These are phyloP conservation scores for Clarias macrocephalus DNA, from an alignment of 2,113 vertebrate genomes.

Conservation along the genomic window DNA sequence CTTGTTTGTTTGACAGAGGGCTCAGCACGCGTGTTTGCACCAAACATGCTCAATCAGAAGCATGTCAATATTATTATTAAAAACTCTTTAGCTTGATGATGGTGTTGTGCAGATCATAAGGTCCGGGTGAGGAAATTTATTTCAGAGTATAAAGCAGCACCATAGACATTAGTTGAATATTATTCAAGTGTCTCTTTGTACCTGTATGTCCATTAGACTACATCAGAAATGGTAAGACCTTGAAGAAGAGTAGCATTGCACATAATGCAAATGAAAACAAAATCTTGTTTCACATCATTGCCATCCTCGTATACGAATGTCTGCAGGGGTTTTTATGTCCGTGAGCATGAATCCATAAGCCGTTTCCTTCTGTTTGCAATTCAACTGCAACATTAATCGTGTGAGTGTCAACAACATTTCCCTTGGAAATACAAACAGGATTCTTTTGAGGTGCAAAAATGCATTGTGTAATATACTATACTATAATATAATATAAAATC, in stretches of 20 bases:
- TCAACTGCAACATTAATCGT: slow-evolving; percentile 81
- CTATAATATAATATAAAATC: slow-evolving; percentile 52
- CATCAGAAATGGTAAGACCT: slow-evolving; percentile 65
- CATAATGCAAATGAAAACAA: slow-evolving; percentile 49
- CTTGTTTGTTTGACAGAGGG: slow-evolving; percentile 16
- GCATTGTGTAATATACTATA: slow-evolving; percentile 69
- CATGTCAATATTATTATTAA: slow-evolving; percentile 66
- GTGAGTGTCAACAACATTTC: slow-evolving; percentile 82
- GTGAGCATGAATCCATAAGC: slow-evolving; percentile 28
- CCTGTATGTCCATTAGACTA: slow-evolving; percentile 71
- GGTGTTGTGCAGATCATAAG: slow-evolving; percentile 66
- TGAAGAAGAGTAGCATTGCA: slow-evolving; percentile 55
- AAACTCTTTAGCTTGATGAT: slow-evolving; percentile 72
- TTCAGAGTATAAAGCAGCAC: slow-evolving; percentile 82
- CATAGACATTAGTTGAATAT: slow-evolving; percentile 77
- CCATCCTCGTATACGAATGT: slow-evolving; percentile 10
- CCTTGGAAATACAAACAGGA: slow-evolving; percentile 81
- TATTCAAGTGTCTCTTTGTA: slow-evolving; percentile 78
- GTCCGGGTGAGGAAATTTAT: slow-evolving; percentile 71
- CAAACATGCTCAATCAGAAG: slow-evolving; percentile 36
- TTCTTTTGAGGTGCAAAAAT: slow-evolving; percentile 76
- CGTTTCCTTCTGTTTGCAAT: slow-evolving; percentile 76
- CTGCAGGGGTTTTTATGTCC: slow-evolving; percentile 17
- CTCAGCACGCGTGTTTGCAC: slow-evolving; percentile 33
- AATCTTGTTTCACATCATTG: slow-evolving; percentile 46